Evolutionary conservation across 2,888 invertebrate species (phyloP).

Genomic region (Pseudoips prasinana): DNA sequence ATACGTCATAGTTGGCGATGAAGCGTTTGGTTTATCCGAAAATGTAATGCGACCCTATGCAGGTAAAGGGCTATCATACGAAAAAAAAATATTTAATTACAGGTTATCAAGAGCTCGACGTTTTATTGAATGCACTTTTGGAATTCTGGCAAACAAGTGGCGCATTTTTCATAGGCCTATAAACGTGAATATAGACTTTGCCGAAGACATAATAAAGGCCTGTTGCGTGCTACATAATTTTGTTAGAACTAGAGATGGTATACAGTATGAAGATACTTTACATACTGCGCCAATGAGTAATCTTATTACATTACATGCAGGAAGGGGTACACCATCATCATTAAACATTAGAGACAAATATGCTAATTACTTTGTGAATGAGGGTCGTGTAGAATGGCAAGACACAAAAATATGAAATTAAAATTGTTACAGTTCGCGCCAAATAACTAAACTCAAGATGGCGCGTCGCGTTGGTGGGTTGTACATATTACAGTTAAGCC

Average conservation of each 20-base stretch:
- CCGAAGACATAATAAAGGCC: constrained; percentile 9
- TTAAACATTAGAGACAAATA: constrained; percentile 31
- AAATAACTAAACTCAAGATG: too few species aligned
- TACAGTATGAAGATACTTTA: constrained; percentile 25
- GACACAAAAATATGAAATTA: constrained; percentile 27
- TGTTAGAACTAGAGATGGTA: constrained; percentile 31
- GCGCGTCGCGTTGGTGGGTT: too few species aligned
- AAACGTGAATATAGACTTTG: constrained; percentile 6
- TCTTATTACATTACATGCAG: constrained; percentile 27
- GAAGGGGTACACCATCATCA: constrained; percentile 26
- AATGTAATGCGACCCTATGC: constrained; percentile 17
- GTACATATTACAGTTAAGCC: constrained; percentile 13
- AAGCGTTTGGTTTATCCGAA: constrained; percentile 14
- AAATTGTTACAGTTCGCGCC: too few species aligned
- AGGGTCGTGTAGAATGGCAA: constrained; percentile 29
- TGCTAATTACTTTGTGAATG: constrained; percentile 30
- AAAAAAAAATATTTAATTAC: constrained; percentile 14
- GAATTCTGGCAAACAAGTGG: constrained; percentile 8
- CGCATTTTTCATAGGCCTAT: constrained; percentile 10
- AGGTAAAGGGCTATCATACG: constrained; percentile 6
- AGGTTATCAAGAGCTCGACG: constrained; percentile 13
- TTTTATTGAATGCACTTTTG: constrained; percentile 13
- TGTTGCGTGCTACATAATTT: constrained; percentile 11
- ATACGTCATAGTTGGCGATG: constrained; percentile 22
- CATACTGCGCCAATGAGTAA: constrained; percentile 18